phyloP scores from a whole-genome alignment of 2,113 vertebrate genomes.

The Macquaria ambigua region DNA sequence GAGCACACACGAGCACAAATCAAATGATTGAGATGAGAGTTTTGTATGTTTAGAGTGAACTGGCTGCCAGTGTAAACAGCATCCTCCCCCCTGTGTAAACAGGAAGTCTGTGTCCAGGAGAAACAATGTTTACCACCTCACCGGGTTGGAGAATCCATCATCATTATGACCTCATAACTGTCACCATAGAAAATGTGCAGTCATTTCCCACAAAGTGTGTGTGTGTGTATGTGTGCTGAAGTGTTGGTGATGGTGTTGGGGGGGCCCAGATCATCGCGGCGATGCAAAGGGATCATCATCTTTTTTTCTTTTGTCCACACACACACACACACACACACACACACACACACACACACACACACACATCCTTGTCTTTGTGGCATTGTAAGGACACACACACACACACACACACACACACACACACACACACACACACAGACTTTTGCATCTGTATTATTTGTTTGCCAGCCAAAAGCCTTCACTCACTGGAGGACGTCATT shows the following conservation, averaged over 20 bases:
- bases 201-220: slow-evolving; percentile 11
- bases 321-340: neutral
- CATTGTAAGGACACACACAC: slow-evolving; percentile 2
- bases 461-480: neutral
- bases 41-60: slow-evolving; percentile 16
- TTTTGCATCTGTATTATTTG: neutral
- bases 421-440: neutral
- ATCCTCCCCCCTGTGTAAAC: neutral
- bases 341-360: slow-evolving; percentile 14
- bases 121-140: slow-evolving; percentile 38
- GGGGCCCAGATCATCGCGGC: neutral
- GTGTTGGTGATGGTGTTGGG: neutral
- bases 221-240: neutral
- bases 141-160: slow-evolving; percentile 44
- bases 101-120: slow-evolving; percentile 27
- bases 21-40: slow-evolving; percentile 48
- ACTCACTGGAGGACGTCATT: slow-evolving; percentile 23
- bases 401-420: slow-evolving; percentile 1
- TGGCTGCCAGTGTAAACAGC: slow-evolving; percentile 41
- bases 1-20: slow-evolving; percentile 19
- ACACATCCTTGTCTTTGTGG: too few species aligned
- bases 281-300: neutral
- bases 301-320: slow-evolving; percentile 4
- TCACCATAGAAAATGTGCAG: slow-evolving; percentile 25
- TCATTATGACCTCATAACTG: slow-evolving; percentile 61